These are phyloP conservation scores for Stichodactyla helianthus DNA, from an alignment of 64 coral and sea anemone species.

Conservation along the genomic window DNA sequence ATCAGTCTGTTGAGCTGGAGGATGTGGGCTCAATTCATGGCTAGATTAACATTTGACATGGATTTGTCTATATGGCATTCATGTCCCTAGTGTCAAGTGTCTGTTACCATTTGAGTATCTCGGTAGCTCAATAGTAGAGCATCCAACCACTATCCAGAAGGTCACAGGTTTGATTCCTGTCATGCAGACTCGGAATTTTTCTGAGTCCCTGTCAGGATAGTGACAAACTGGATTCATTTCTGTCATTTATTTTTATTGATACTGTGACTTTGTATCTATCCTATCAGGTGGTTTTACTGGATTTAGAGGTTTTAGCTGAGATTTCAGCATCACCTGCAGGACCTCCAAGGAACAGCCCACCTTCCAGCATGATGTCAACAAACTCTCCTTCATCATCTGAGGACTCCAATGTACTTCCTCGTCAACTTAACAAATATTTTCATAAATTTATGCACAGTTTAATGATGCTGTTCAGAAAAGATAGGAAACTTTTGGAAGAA, in stretches of 20 bases:
- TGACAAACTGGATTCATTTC: too few species aligned
- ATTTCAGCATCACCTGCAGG: slow-evolving; percentile 85
- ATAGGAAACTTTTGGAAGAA: slow-evolving; percentile 91
- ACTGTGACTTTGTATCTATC: neutral
- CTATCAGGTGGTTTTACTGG: slow-evolving; percentile 79
- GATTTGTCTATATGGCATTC: too few species aligned
- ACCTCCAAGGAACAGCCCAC: slow-evolving; percentile 65
- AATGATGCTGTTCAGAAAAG: slow-evolving; percentile 76
- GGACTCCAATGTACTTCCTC: slow-evolving; percentile 31
- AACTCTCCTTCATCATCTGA: slow-evolving; percentile 36
- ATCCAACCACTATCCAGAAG: too few species aligned
- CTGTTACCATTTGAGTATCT: too few species aligned
- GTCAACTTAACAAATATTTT: slow-evolving; percentile 96
- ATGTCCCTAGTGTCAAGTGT: too few species aligned
- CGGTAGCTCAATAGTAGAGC: too few species aligned
- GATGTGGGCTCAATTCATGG: too few species aligned
- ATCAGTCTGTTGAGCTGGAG: too few species aligned
- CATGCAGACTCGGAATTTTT: too few species aligned
- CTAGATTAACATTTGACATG: too few species aligned
- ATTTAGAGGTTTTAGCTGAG: slow-evolving; percentile 86
- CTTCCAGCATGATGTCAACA: slow-evolving; percentile 35
- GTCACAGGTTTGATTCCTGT: too few species aligned
- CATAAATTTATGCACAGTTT: slow-evolving; percentile 95
- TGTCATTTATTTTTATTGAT: neutral
- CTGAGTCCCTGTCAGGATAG: too few species aligned